Evolutionary conservation across 2,888 invertebrate species (phyloP), one percentile per base, ranked within the genome.

Genomic region (Clusia tigrina): DNA sequence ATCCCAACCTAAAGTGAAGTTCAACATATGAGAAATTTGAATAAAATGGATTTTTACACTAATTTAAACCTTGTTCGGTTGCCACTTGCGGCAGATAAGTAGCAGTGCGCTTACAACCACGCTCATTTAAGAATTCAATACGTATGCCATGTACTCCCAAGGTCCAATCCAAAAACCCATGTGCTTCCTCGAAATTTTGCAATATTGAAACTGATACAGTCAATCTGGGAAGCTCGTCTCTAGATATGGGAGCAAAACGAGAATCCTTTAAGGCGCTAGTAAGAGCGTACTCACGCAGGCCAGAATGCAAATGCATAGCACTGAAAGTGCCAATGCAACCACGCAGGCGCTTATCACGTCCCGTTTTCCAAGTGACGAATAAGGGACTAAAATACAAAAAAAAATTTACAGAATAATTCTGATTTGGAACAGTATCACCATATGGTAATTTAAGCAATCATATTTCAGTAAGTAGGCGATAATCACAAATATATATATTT

Each of bases 251-350:
- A 73, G 92, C 90, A 86, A 99, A 99, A 37, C 99, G 78, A 26
- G 96, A 95, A 86, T 99, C 99, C 83, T 96, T 96, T 81, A 98
- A 90, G 69, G 99, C 99, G 86, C 98, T 98, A 71, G 98, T 98
- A 77, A 96, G 90, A 59, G 98, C 96, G 85, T 98, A 98, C 86
- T 98, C 98, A 73, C 95, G 89, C 71, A 98, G 89, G 68, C 98
- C 96, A 80, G 91, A 89, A 83, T 98, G 97, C 79, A 98, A 89
- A 83, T 93, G 94, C 91, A 97, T 94, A 61, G 96, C 94, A 83
- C 95, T 96, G 84, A 99, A 99, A 55, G 99, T 99, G 66, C 99
- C 99, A 81, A 99, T 99, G 86, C 99, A 99, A 57, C 99, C 99
- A 70, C 99, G 90, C 67, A 99, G 88, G 70, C 96, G 90, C 79